These are phyloP conservation scores for Synergus itoensis DNA, from an alignment of 2,888 invertebrate genomes.

Conservation along the genomic window DNA sequence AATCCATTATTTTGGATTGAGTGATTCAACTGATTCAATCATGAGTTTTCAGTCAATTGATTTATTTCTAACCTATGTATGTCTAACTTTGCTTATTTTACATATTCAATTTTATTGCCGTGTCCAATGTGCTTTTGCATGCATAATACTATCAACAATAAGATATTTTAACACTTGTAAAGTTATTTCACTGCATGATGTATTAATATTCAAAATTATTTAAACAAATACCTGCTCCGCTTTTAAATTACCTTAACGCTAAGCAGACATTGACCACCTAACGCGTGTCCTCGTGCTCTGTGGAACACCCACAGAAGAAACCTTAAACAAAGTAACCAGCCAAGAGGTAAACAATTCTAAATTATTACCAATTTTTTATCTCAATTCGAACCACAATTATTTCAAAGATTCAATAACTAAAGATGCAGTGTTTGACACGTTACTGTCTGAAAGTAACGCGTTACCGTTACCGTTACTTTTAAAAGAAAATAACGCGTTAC, in stretches of 20 bases:
- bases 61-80: not conserved
- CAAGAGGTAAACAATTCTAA: slow-evolving; percentile 85
- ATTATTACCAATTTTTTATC: slow-evolving; percentile 23
- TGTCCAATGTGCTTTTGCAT: not conserved
- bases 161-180: not conserved
- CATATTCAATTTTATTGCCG: not conserved
- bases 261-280: slow-evolving; percentile 93
- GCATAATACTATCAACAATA: not conserved
- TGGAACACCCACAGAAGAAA: slow-evolving; percentile 91
- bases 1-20: not conserved
- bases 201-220: slow-evolving; percentile 22
- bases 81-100: slow-evolving; percentile 19
- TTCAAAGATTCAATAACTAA: no score
- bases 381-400: not conserved
- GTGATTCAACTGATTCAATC: not conserved
- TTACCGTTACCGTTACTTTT: no score
- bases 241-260: slow-evolving; percentile 73
- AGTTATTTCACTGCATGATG: slow-evolving; percentile 4
- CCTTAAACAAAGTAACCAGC: slow-evolving; percentile 91
- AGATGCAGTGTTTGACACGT: no score
- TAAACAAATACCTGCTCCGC: slow-evolving; percentile 44
- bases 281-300: slow-evolving; percentile 92
- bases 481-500: no score
- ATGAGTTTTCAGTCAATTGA: not conserved
- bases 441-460: no score